Base-by-base conservation (phyloP, 2,888 invertebrate species). In the Drosophila meridiana region DNA sequence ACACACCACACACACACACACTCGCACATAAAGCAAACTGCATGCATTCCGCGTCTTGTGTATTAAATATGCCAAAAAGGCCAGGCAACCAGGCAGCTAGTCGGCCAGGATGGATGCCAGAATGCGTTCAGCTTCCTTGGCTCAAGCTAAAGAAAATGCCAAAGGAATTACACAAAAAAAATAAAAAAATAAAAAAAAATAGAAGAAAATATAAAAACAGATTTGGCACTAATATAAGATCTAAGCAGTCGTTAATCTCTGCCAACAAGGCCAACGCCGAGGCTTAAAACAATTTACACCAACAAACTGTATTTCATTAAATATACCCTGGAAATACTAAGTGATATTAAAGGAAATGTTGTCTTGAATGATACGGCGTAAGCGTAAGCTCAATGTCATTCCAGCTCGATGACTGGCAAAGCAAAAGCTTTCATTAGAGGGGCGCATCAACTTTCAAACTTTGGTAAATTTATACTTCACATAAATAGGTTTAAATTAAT, bases 231-330 rank as follows among this genome's bases (percentile, higher is more conserved):
- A 68, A 68, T 72, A 77, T 62, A 38, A 56, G 62, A 52, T 56
- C 68, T 58, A 72, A 72, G 65, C 81, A 68, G 61, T 72, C 67
- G 81, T 80, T 80, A 77, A 76, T 76, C 60, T 52, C 63, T 48
- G 56, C 69, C 76, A 76, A 63, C 73, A 65, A 77, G 77, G 79
- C 61, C 80, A 67, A 14, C 38, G 26, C 28, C 14, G 34, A 32
- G 32, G 32, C 57, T 43, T 32, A 57, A 57, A 43, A 36, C 52
- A 34, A 52, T 52, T 52, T 20, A 34, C 52, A 5, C 52, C 34
- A 52, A 11, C 32, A 50, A n/a, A 5, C 30, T n/a, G 50, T 34
- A 34, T 11, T 11, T 34, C 32, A 34, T 6, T 7, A 2, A 32
- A 20, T 1, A 34, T 52, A 11, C 50, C 50, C 50, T 52, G 11